These are phyloP conservation scores for Xenopus tropicalis DNA, from an alignment of 2,113 vertebrate species.

Conservation along the genomic window UCB_Xtro_10.0 CM004445.2:110695501-110696000, in stretches of 20 bases:
- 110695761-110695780: not conserved
- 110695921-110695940: not conserved
- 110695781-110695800: not conserved
- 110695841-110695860: not conserved
- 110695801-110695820: not conserved
- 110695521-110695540: too few relatives aligned
- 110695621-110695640: not conserved
- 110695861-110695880: not conserved
- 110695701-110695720: too few relatives aligned
- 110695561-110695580: too few relatives aligned
- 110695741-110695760: too few relatives aligned
- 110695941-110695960: not conserved
- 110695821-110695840: not conserved
- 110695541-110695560: too few relatives aligned
- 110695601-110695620: not conserved
- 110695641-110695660: not conserved
- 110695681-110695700: too few relatives aligned
- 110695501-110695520: not conserved
- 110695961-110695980: not conserved
- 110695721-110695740: too few relatives aligned
- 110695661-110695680: too few relatives aligned
- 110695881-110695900: not conserved
- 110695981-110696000: not conserved
- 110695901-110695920: not conserved
- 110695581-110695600: not conserved